Percentiles rank a stretch among this genome's conserved stretches.
phyloP scores from a whole-genome alignment of 2,113 vertebrate species.

The Malaclemys terrapin region DNA sequence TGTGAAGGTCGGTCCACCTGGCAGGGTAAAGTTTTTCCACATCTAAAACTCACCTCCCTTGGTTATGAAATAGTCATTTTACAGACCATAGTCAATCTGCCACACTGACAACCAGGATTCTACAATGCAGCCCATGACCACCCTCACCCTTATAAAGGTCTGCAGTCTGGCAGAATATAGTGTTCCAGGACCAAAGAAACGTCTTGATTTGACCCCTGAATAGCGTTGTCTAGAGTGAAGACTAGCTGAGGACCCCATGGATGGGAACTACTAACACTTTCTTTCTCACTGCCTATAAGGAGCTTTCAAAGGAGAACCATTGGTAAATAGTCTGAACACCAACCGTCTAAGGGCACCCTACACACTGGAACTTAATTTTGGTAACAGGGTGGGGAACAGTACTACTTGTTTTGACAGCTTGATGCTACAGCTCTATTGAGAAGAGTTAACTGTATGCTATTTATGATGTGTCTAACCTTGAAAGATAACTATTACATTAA shows the following conservation, averaged over 20 bases:
- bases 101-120: background rate
- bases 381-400: background rate
- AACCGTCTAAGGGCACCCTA: background rate
- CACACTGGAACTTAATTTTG: background rate
- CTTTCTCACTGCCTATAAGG: background rate
- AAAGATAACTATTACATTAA: background rate
- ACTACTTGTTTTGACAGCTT: background rate
- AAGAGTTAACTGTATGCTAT: background rate
- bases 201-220: background rate
- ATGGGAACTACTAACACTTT: background rate
- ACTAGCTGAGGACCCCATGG: background rate
- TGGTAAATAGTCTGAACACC: background rate
- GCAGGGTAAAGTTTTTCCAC: background rate
- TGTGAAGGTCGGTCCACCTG: background rate
- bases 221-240: background rate
- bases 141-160: background rate
- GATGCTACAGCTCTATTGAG: background rate
- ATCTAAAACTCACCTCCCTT: background rate
- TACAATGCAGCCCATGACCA: background rate
- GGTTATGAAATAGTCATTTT: background rate
- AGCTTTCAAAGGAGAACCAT: background rate
- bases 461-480: background rate
- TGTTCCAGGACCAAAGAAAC: background rate
- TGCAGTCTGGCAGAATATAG: background rate
- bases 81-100: background rate